Base-by-base conservation (phyloP, 2,113 vertebrate species). In the Nerophis lumbriciformis region DNA sequence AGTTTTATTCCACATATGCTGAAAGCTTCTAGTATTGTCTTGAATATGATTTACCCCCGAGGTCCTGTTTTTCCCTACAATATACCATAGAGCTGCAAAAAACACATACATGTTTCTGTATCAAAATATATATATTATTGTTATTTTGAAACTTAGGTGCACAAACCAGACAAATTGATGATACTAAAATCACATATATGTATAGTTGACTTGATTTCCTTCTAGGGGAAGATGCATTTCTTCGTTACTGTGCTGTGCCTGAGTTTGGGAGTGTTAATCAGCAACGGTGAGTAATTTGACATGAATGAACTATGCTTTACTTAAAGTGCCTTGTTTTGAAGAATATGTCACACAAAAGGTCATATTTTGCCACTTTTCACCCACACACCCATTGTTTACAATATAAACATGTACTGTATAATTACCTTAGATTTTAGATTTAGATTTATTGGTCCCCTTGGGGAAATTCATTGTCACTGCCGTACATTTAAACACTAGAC, bases 251-350 rank as follows among this genome's bases (percentile, higher is more conserved):
- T 69, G 39, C 28, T 76, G 37, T 69, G 10, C n/a, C 51, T 81
- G 11, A 51, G 19, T 77, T 54, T 68, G n/a, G 66, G 16, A 12
- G 21, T 37, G 45, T 28, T 77, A 9, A 15, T 64, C 0, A 63
- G 65, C 16, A 53, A 7, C 16, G 70, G 82, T 83, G 48, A 76
- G 84, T 68, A 8, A 6, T 67, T 9, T 7, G 6, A 55, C 28
- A 7, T 16, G 35, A 1, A 8, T 42, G 3, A 35, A 28, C 5
- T 35, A 9, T 8, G 19, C 19, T 42, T 12, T 2, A 48, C 15
- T 47, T 57, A 15, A 28, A 28, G 28, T 57, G 47, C 48, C 48
- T 39, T 39, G 38, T 39, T 42, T 42, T 8, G 10, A 42, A 8
- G 8, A 42, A 42, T 42, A 9, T 9, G 39, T 42, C 8, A 42